These are phyloP conservation scores for Chrysodeixis includens DNA, from an alignment of 2,888 invertebrate species.

Conservation along the genomic window DNA sequence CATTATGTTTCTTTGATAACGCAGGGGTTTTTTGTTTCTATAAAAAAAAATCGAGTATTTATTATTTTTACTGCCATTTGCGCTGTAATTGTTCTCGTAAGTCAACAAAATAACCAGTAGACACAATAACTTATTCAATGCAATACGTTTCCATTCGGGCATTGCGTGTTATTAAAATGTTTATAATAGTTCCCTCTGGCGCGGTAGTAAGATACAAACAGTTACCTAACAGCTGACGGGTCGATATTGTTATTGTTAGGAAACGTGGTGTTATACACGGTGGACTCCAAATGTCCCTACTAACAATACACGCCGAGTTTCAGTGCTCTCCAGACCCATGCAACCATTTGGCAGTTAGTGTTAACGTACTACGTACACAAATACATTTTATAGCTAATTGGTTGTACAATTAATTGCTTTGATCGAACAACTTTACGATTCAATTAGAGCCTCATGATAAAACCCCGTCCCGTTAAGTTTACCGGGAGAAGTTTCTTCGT, in stretches of 20 bases:
- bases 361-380: slow-evolving; percentile 35
- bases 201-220: slow-evolving; percentile 59
- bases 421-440: slow-evolving; percentile 37
- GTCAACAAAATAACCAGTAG: slow-evolving; percentile 34
- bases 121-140: slow-evolving; percentile 43
- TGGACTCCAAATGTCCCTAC: slow-evolving; percentile 18
- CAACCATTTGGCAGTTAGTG: slow-evolving; percentile 40
- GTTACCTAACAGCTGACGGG: slow-evolving; percentile 62
- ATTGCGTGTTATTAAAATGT: slow-evolving; percentile 62
- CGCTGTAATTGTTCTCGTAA: slow-evolving; percentile 44
- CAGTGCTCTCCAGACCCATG: slow-evolving; percentile 44
- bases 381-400: slow-evolving; percentile 21
- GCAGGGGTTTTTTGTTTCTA: slow-evolving; percentile 27
- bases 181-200: slow-evolving; percentile 65
- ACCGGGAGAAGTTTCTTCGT: slow-evolving; percentile 11
- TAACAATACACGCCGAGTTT: background rate
- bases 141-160: slow-evolving; percentile 44
- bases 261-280: slow-evolving; percentile 53
- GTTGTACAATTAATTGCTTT: slow-evolving; percentile 25
- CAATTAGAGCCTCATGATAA: slow-evolving; percentile 29
- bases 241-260: slow-evolving; percentile 64
- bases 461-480: slow-evolving; percentile 10
- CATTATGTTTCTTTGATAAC: slow-evolving; percentile 35
- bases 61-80: slow-evolving; percentile 40
- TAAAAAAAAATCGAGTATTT: slow-evolving; percentile 15